These are phyloP conservation scores for Galerucella calmariensis DNA, from an alignment of 2,888 invertebrate species.

Conservation along the genomic window DNA sequence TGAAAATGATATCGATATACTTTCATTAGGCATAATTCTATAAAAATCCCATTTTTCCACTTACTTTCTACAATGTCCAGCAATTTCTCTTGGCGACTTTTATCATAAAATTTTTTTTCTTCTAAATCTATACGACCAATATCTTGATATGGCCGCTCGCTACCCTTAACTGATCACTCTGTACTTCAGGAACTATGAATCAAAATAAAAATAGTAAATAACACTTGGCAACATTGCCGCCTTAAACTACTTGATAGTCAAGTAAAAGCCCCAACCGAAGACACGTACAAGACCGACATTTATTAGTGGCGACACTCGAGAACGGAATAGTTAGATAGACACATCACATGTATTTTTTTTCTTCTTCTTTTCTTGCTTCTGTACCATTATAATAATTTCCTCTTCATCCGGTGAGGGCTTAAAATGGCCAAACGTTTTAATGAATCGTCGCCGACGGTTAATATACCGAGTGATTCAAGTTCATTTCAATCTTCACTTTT, in stretches of 20 bases:
- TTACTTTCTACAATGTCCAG: too few relatives aligned
- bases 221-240: slow-evolving; percentile 4
- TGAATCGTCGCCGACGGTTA: background rate
- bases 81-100: too few relatives aligned
- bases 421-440: slow-evolving; percentile 11
- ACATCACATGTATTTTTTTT: slow-evolving; percentile 6
- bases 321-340: slow-evolving; percentile 12
- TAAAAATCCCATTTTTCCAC: too few relatives aligned
- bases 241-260: slow-evolving; percentile 2
- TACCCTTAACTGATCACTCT: too few relatives aligned
- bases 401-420: slow-evolving; percentile 13
- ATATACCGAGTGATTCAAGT: background rate
- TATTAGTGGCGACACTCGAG: slow-evolving; percentile 7
- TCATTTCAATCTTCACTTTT: background rate
- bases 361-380: slow-evolving; percentile 14
- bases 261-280: background rate
- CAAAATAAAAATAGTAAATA: background rate
- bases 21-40: too few relatives aligned
- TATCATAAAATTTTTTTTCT: too few relatives aligned
- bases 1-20: too few relatives aligned
- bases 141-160: too few relatives aligned
- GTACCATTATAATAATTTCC: slow-evolving; percentile 19
- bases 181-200: too few relatives aligned
- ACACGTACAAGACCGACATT: slow-evolving; percentile 13
- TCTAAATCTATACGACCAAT: too few relatives aligned